Conservation (phyloP, 2,113 vertebrate species). For the Mus pahari region DNA sequence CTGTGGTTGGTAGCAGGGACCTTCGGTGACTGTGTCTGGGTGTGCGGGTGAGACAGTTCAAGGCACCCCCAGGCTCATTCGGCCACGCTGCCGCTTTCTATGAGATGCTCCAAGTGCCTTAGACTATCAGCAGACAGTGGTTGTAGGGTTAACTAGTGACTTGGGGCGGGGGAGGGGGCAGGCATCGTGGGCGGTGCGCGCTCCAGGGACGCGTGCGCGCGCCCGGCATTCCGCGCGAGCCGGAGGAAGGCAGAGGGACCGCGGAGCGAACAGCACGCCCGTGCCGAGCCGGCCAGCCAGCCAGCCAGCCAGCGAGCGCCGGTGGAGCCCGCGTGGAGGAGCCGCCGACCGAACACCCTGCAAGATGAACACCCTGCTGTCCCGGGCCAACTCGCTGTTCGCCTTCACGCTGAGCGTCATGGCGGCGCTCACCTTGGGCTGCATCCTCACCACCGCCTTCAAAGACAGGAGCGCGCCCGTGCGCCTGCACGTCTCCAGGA, state of each 20-base stretch:
- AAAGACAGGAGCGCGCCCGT: conserved; percentile 27
- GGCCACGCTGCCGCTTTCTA: neutral
- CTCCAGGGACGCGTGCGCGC: neutral
- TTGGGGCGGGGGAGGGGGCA: neutral
- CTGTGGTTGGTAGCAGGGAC: neutral
- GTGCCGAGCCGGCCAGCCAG: neutral
- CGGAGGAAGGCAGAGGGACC: neutral
- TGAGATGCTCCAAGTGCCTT: neutral
- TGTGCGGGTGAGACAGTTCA: neutral
- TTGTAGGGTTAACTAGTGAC: neutral
- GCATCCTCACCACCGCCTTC: conserved; percentile 39
- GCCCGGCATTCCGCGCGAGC: neutral
- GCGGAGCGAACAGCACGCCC: neutral
- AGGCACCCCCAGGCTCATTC: no score
- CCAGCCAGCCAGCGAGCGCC: no score
- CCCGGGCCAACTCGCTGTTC: conserved; percentile 29
- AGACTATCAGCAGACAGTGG: neutral
- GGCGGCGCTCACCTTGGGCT: conserved; percentile 78
- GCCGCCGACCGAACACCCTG: neutral
- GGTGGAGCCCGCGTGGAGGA: neutral
- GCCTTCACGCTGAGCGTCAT: conserved; percentile 30
- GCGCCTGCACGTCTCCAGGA: neutral
- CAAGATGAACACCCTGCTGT: conserved; percentile 2
- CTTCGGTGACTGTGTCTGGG: neutral
- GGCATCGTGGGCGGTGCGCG: neutral